These are phyloP conservation scores for Macquaria ambigua DNA, from an alignment of 2,113 vertebrate species.

Conservation along the genomic window DNA sequence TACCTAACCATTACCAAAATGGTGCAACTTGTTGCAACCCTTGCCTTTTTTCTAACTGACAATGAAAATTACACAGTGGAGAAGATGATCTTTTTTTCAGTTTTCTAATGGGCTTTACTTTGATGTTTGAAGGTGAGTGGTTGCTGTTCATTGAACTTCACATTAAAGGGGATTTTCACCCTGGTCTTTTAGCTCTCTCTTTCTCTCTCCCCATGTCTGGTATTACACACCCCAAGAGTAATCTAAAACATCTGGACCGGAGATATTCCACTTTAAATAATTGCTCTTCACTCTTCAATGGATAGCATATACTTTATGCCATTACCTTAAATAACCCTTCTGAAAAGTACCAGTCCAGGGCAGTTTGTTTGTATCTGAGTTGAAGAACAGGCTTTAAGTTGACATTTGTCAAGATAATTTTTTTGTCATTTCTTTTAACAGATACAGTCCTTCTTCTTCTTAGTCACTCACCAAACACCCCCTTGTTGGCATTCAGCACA, in stretches of 20 bases:
- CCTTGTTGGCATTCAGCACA: constrained; percentile 32
- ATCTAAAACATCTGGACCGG: constrained; percentile 69
- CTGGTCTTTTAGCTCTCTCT: background rate
- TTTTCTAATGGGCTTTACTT: constrained; percentile 49
- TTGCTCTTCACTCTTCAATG: constrained; percentile 34
- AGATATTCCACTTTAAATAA: constrained; percentile 55
- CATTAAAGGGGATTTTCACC: constrained; percentile 51
- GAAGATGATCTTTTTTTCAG: too few species aligned
- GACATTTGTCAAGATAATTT: background rate
- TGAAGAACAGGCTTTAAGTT: constrained; percentile 7
- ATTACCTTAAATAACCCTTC: constrained; percentile 36
- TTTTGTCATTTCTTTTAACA: background rate
- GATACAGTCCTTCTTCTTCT: constrained; percentile 6
- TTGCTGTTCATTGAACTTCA: constrained; percentile 50
- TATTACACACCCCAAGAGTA: constrained; percentile 36
- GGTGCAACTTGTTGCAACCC: constrained; percentile 52
- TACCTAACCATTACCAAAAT: constrained; percentile 42
- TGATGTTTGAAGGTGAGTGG: constrained; percentile 53
- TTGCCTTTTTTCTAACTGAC: constrained; percentile 24
- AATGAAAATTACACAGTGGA: constrained; percentile 28
- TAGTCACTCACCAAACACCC: constrained; percentile 24
- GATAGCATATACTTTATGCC: constrained; percentile 21
- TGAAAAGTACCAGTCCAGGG: constrained; percentile 6
- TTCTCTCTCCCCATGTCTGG: background rate
- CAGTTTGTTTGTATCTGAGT: constrained; percentile 12